Evolutionary conservation across 2,888 invertebrate genomes (phyloP).

Genomic region (Caradrina kadenii): DNA sequence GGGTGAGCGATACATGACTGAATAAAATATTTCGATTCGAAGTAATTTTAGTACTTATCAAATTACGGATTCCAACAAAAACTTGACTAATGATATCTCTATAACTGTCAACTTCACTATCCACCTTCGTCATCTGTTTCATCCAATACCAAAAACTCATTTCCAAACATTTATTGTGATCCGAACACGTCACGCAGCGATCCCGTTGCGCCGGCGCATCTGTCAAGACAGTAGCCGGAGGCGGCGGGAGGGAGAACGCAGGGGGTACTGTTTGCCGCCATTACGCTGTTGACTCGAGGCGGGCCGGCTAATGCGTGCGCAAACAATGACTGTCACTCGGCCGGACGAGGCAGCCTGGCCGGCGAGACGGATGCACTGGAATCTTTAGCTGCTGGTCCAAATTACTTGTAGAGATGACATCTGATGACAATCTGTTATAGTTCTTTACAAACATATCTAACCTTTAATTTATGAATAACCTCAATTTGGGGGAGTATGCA

Average conservation of each 20-base stretch:
- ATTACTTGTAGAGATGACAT: background rate
- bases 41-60: too few species aligned
- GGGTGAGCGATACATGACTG: too few species aligned
- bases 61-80: too few species aligned
- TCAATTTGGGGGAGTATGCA: too few species aligned
- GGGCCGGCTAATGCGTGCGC: constrained; percentile 87
- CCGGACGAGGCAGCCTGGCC: constrained; percentile 33
- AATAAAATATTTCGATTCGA: too few species aligned
- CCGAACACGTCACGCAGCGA: constrained; percentile 44
- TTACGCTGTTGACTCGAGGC: constrained; percentile 84
- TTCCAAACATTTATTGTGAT: constrained; percentile 45
- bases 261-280: constrained; percentile 83
- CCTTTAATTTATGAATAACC: too few species aligned
- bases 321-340: constrained; percentile 74
- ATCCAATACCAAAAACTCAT: constrained; percentile 36
- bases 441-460: too few species aligned
- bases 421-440: too few species aligned
- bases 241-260: constrained; percentile 48
- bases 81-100: background rate
- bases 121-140: constrained; percentile 7
- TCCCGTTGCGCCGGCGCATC: constrained; percentile 74
- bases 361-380: constrained; percentile 48
- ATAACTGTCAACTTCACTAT: background rate
- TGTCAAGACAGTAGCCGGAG: constrained; percentile 70
- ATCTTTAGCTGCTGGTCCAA: constrained; percentile 23